Evolutionary conservation across 2,797 vertebrate genomes (phyloP).

Genomic region (Passerculus sandwichensis): DNA sequence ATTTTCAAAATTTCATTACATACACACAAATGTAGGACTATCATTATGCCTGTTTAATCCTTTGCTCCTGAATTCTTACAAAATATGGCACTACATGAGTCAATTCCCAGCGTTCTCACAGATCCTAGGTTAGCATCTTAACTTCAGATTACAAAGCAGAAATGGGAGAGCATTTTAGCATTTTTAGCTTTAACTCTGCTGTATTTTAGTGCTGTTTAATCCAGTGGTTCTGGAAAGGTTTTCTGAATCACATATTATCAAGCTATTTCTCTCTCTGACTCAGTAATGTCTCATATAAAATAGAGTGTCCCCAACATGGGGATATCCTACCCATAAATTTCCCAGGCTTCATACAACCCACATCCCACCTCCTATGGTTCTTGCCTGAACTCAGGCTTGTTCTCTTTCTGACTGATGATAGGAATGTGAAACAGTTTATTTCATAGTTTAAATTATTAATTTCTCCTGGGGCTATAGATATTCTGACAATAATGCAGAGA

Average conservation of each 20-base stretch:
- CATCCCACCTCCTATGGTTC: fast-evolving
- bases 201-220: background rate
- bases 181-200: background rate
- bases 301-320: background rate
- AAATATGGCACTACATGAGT: background rate
- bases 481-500: background rate
- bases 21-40: background rate
- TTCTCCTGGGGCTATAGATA: background rate
- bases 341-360: background rate
- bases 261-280: background rate
- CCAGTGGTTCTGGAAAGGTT: background rate
- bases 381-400: background rate
- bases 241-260: background rate
- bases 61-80: background rate
- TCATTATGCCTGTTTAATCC: background rate
- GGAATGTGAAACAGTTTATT: background rate
- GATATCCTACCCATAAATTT: background rate
- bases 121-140: background rate
- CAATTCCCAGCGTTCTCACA: background rate
- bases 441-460: background rate
- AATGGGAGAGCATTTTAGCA: background rate
- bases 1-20: background rate
- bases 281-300: background rate
- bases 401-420: background rate
- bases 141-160: background rate